Evolutionary conservation across 2,113 vertebrate genomes (phyloP).

Genomic region (Scartelaos histophorus): DNA sequence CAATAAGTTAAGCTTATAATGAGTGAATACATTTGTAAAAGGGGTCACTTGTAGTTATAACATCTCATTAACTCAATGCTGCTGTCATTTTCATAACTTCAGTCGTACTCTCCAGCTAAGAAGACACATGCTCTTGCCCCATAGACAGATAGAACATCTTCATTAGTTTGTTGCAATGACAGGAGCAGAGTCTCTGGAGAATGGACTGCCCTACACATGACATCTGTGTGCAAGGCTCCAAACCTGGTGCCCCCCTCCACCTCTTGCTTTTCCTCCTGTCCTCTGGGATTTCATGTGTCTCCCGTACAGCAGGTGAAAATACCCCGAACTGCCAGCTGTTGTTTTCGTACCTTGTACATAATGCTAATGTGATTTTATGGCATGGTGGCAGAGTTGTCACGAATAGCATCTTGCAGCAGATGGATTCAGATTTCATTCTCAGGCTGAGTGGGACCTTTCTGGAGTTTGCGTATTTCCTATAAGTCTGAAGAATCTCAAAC

Average conservation of each 20-base stretch:
- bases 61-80: not conserved
- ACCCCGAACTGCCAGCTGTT: not conserved
- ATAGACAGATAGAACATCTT: not conserved
- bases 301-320: not conserved
- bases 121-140: not conserved
- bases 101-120: not conserved
- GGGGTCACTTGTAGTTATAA: not conserved
- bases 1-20: too few species aligned
- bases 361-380: not conserved
- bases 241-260: not conserved
- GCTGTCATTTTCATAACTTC: not conserved
- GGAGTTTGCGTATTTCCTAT: not conserved
- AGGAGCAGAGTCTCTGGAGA: not conserved
- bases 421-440: too few species aligned
- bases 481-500: not conserved
- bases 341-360: constrained; percentile 18
- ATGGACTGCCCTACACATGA: not conserved
- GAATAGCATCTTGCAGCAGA: not conserved
- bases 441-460: not conserved
- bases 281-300: not conserved
- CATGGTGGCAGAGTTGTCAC: not conserved
- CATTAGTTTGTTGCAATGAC: constrained; percentile 1
- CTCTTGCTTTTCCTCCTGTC: not conserved
- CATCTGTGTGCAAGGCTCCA: not conserved
- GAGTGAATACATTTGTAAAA: not conserved